These are phyloP conservation scores for Tupaia chinensis DNA, from an alignment of 2,113 vertebrate genomes.

Conservation along the genomic window DNA sequence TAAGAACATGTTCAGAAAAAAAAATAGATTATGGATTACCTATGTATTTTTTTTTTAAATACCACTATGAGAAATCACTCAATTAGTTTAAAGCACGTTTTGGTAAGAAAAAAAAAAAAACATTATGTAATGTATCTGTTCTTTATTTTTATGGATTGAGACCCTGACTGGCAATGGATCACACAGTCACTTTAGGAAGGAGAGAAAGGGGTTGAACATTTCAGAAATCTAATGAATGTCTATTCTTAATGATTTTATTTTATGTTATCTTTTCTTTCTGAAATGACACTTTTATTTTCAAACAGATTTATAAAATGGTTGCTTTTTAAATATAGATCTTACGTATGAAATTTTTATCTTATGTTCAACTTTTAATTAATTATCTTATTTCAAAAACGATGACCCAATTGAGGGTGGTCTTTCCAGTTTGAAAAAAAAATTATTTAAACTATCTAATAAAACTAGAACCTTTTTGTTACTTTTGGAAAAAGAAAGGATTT, in stretches of 20 bases:
- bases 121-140: not conserved
- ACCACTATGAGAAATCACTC: not conserved
- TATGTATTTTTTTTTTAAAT: not conserved
- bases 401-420: not conserved
- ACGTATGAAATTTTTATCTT: not conserved
- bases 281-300: constrained; percentile 50
- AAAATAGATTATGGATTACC: not conserved
- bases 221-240: constrained; percentile 58
- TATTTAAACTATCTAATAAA: constrained; percentile 39
- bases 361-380: not conserved
- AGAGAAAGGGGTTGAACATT: not conserved
- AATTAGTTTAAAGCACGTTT: not conserved
- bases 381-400: constrained; percentile 33
- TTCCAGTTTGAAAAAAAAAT: constrained; percentile 49
- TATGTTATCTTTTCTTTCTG: not conserved
- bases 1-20: constrained; percentile 33
- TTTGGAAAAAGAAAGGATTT: constrained; percentile 43
- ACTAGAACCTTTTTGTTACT: not conserved
- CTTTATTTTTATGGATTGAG: constrained; percentile 42
- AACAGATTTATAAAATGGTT: constrained; percentile 27
- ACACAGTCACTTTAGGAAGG: constrained; percentile 39
- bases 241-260: not conserved
- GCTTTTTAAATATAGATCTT: not conserved
- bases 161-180: not conserved
- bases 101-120: constrained; percentile 11